These are phyloP conservation scores for Ciona savignyi DNA, from an alignment of 23 tunicate species.

Conservation along the genomic window DNA sequence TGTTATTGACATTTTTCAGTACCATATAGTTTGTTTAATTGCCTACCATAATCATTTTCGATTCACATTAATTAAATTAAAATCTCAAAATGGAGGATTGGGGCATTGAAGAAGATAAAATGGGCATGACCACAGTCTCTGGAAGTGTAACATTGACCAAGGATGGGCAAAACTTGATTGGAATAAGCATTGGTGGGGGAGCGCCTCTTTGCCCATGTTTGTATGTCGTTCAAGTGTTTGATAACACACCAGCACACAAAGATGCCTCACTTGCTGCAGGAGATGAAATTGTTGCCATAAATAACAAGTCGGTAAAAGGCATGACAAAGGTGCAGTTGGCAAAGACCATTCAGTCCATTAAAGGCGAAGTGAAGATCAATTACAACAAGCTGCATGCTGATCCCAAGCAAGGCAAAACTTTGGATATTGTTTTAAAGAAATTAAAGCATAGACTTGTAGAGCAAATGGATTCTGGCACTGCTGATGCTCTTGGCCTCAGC, in stretches of 20 bases:
- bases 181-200: constrained; percentile 98
- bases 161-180: constrained; percentile 83
- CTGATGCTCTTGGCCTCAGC: constrained; percentile 94
- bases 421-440: constrained; percentile 92
- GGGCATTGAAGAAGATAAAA: constrained; percentile 95
- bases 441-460: constrained; percentile 87
- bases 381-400: constrained; percentile 97
- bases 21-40: no score
- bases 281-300: constrained; percentile 89
- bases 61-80: no score
- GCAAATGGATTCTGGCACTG: constrained; percentile 95
- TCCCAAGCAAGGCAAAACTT: constrained; percentile 94
- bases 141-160: constrained; percentile 85
- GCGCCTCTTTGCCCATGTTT: constrained; percentile 96
- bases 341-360: constrained; percentile 79
- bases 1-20: no score
- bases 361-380: constrained; percentile 86
- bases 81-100: constrained; percentile 90
- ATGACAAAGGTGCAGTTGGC: constrained; percentile 87
- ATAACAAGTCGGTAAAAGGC: constrained; percentile 74
- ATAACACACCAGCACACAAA: constrained; percentile 88
- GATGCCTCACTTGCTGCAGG: constrained; percentile 81
- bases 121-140: constrained; percentile 98
- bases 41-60: no score
- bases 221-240: constrained; percentile 94